Evolutionary conservation across 2,113 vertebrate genomes (phyloP), one percentile per base, ranked within the genome.

Genomic region (Orycteropus afer): DNA sequence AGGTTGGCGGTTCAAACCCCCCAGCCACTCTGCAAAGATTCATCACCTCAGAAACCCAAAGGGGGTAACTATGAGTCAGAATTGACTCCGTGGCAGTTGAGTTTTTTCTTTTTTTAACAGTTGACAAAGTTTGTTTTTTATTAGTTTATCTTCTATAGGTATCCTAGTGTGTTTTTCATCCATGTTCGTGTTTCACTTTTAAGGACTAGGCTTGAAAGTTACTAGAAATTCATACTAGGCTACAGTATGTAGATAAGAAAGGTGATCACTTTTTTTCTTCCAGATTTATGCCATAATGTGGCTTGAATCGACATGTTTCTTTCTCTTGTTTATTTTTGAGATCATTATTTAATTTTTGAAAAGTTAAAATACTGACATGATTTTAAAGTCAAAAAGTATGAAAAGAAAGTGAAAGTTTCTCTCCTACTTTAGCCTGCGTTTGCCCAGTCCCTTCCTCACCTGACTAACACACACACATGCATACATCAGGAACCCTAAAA

Each of bases 71-170:
- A n/a, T n/a, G n/a, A n/a, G n/a, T n/a, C n/a, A n/a, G n/a, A n/a
- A n/a, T n/a, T n/a, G n/a, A n/a, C n/a, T n/a, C n/a, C n/a, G n/a
- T n/a, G n/a, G n/a, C n/a, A n/a, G n/a, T n/a, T n/a, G n/a, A n/a
- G n/a, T n/a, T n/a, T n/a, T n/a, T n/a, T n/a, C n/a, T n/a, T n/a
- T n/a, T n/a, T n/a, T n/a, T n/a, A n/a, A n/a, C n/a, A n/a, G n/a
- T n/a, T n/a, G n/a, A n/a, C n/a, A n/a, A n/a, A n/a, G n/a, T 89
- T 95, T 91, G 29, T 45, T 57, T 89, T 83, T 69, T 80, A n/a
- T 93, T 90, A 71, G 29, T 91, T 83, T 90, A 80, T 71, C 42
- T 27, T 81, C 53, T 74, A 8, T 81, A 59, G 42, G 32, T 13
- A 32, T 7, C 27, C 2, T 57, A 80, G 8, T 55, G 65, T 91